These are phyloP conservation scores for Zophobas morio DNA, from an alignment of 1,140 invertebrate species.

Conservation along the genomic window DNA sequence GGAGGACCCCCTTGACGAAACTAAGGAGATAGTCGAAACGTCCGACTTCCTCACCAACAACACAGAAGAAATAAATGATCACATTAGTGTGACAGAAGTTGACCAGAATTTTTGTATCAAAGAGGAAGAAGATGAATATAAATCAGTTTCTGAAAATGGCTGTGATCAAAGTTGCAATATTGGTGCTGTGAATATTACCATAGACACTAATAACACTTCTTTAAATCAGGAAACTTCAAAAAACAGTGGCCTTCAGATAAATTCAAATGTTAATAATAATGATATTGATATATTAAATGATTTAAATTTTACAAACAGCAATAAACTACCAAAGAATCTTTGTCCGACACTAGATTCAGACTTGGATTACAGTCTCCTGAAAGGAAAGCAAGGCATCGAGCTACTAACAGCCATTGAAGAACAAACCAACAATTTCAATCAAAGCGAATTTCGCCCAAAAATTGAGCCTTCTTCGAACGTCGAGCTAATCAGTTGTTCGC, in stretches of 20 bases:
- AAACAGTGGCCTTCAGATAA: slow-evolving; percentile 50
- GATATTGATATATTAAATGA: slow-evolving; percentile 37
- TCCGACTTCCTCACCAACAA: slow-evolving; percentile 28
- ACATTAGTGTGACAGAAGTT: slow-evolving; percentile 46
- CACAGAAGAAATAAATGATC: slow-evolving; percentile 28
- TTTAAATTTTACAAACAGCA: slow-evolving; percentile 31
- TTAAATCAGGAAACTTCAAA: slow-evolving; percentile 47
- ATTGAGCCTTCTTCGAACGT: slow-evolving; percentile 49
- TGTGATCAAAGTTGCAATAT: slow-evolving; percentile 60
- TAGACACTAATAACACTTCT: slow-evolving; percentile 52
- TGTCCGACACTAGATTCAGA: slow-evolving; percentile 56
- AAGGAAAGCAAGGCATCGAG: slow-evolving; percentile 62
- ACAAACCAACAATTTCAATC: slow-evolving; percentile 60
- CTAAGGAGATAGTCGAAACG: slow-evolving; percentile 10
- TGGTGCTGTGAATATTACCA: slow-evolving; percentile 52
- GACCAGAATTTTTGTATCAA: slow-evolving; percentile 44
- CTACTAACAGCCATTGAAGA: slow-evolving; percentile 63
- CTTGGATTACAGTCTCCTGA: slow-evolving; percentile 59
- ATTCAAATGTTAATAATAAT: slow-evolving; percentile 48
- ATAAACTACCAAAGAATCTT: slow-evolving; percentile 52
- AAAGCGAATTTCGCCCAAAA: slow-evolving; percentile 55
- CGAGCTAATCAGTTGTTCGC: slow-evolving; percentile 52
- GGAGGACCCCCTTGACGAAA: slow-evolving; percentile 12
- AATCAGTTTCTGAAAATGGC: slow-evolving; percentile 54
- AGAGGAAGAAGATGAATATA: slow-evolving; percentile 42